Base-by-base conservation (phyloP, 92 coral and sea anemone species). In the Heteractis magnifica region DNA sequence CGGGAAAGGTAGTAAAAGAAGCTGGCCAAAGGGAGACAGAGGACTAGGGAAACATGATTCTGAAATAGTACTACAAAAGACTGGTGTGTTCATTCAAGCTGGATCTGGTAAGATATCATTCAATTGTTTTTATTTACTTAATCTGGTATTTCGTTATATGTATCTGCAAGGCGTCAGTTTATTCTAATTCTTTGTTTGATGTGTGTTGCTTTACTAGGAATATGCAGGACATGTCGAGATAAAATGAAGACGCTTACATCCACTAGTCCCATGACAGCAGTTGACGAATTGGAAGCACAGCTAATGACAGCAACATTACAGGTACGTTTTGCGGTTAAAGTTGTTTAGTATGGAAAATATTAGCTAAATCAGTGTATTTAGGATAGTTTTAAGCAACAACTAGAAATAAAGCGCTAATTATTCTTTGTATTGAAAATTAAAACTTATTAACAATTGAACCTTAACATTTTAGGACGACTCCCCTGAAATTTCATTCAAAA, bases 171-270 rank as follows among this genome's bases (percentile, higher is more conserved):
- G 72, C 55, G 48, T 68, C 82, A 50, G 59, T 55, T 55, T n/a
- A 62, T 52, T 62, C 41, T 51, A 80, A 78, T 80, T 80, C 48
- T 79, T 4, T 53, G n/a, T 80, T 10, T 49, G 59, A 55, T 55
- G 59, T 65, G 73, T 65, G 41, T 18, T 58, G 65, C 11, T 21
- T 21, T 78, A 62, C 74, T 68, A 81, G 84, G 77, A 65, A 16
- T 81, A 68, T 68, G 84, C 77, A 81, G 83, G 73, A 80, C 74
- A 79, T 80, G 83, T 26, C 76, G 56, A 56, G 55, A 80, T 8
- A 80, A 81, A 81, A 49, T 81, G 77, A 81, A 81, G 60, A 49
- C 51, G 73, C 76, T 81, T 81, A 14, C 84, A 81, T 49, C 84
- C 77, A 62, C 52, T 60, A 81, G 51, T 68, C 13, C 84, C 76